A percentile compares a stretch with the other conserved stretches of the same genome.
Evolutionary conservation across 1,140 invertebrate species (phyloP).

Genomic region (Zeugodacus cucurbitae): DNA sequence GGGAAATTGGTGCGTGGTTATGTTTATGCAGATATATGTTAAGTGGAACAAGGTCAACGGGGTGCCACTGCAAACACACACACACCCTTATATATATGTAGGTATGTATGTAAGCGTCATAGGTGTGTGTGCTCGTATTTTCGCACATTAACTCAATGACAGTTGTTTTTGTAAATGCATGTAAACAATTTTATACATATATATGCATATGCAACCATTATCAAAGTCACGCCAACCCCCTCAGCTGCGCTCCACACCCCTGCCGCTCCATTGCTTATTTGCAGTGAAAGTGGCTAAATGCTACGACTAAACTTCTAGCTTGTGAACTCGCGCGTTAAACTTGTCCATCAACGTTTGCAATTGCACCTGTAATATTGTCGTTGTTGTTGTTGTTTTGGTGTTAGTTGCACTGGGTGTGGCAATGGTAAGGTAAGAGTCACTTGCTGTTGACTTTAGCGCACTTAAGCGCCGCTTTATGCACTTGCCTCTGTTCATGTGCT

Average conservation of each 20-base stretch:
- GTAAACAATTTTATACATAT: not conserved
- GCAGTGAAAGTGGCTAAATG: conserved; percentile 11
- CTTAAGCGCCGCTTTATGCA: not conserved
- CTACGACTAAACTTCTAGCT: not conserved
- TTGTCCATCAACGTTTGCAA: not conserved
- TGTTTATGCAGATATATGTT: conserved; percentile 36
- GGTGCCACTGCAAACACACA: not conserved
- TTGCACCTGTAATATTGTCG: too few relatives aligned
- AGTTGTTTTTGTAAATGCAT: too few relatives aligned
- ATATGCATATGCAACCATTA: not conserved
- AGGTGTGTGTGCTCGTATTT: not conserved
- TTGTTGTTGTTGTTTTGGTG: not conserved
- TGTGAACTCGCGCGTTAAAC: conserved; percentile 10
- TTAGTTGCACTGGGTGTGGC: not conserved
- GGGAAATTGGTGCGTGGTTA: not conserved
- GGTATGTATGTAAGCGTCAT: not conserved
- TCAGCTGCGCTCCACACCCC: not conserved
- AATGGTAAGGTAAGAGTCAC: conserved; percentile 34
- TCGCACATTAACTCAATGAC: not conserved
- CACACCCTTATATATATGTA: not conserved
- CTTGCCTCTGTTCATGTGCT: not conserved
- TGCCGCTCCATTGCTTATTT: not conserved
- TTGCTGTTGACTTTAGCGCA: conserved; percentile 30
- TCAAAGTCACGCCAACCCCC: not conserved
- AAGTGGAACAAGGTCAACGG: conserved; percentile 41